Evolutionary conservation across 2,113 vertebrate genomes (phyloP), one percentile per base, ranked within the genome.

Genomic region (Xenopus tropicalis): DNA sequence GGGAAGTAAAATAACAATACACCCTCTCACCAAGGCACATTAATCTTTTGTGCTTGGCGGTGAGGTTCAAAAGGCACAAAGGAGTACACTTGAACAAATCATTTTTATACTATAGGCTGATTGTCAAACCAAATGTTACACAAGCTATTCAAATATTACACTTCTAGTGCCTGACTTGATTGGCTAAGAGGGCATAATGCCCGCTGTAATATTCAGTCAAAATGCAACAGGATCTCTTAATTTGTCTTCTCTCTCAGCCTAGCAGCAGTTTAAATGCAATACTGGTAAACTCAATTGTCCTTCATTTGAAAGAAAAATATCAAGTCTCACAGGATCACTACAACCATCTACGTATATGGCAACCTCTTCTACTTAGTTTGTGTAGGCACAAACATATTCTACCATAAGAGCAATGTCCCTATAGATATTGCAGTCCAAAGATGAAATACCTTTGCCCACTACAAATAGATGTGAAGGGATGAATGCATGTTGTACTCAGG

Each of bases 1-100:
- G 25, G 74, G 61, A 78, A 82, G 16, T 74, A 70, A 80, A 86
- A 82, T 84, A 73, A 63, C 61, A 79, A 75, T 70, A 67, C 72
- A 65, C 48, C 72, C 65, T 78, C 77, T 77, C 80, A 67, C 66
- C 58, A 61, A 73, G 71, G 72, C 75, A 80, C 75, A 85, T 83
- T 80, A 79, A 83, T 84, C 80, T 84, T 56, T 57, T 22, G 4
- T 67, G 3, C 23, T 1, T 46, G 67, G 59, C 42, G 6, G 17
- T 63, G 73, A 71, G 19, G 57, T 66, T 80, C 20, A 59, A 43
- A 64, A 65, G 73, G 44, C 23, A 68, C 62, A 42, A 75, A 75
- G 58, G 46, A 57, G 46, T 72, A 78, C 78, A 80, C 77, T 78
- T 83, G 78, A 62, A 80, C 78, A 80, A 80, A 57, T 57, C 29